A percentile compares a stretch with the other conserved stretches of the same genome.
phyloP scores from a whole-genome alignment of 2,888 invertebrate species.

The Sericinus montela region DNA sequence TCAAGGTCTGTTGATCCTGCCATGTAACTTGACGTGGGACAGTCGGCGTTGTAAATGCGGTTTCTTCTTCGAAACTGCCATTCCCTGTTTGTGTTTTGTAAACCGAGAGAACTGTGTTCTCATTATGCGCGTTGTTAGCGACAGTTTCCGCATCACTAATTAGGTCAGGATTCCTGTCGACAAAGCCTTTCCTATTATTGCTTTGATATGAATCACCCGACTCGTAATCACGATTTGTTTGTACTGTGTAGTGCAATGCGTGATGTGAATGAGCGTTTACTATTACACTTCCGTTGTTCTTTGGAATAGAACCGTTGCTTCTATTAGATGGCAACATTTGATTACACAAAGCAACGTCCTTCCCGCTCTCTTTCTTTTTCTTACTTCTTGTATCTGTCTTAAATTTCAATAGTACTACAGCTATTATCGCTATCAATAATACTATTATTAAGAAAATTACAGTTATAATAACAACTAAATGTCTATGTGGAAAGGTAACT shows the following conservation, averaged over 20 bases:
- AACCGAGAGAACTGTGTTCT: conserved; percentile 65
- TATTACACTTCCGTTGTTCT: no score
- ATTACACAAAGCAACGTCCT: conserved; percentile 81
- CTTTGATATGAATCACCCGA: conserved; percentile 70
- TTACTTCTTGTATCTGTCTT: conserved; percentile 69
- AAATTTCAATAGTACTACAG: conserved; percentile 80
- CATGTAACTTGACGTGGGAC: conserved; percentile 77
- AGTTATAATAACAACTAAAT: conserved; percentile 84
- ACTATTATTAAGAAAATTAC: conserved; percentile 83
- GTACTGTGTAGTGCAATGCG: no score
- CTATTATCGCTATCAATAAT: conserved; percentile 81
- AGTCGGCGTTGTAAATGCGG: conserved; percentile 58
- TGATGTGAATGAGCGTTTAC: no score
- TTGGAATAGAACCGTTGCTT: no score
- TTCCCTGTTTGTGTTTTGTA: conserved; percentile 62
- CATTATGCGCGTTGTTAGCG: conserved; percentile 69
- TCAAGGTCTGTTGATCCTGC: conserved; percentile 69
- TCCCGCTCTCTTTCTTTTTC: conserved; percentile 80
- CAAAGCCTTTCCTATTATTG: conserved; percentile 72
- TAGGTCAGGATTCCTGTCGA: conserved; percentile 88
- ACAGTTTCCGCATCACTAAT: conserved; percentile 87
- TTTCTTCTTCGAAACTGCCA: conserved; percentile 68
- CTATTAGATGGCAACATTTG: conserved; percentile 69
- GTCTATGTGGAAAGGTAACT: conserved; percentile 84
- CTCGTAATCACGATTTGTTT: no score